Base-by-base conservation (phyloP, 2,797 vertebrate genomes). In the Odontamblyopus rebecca region DNA sequence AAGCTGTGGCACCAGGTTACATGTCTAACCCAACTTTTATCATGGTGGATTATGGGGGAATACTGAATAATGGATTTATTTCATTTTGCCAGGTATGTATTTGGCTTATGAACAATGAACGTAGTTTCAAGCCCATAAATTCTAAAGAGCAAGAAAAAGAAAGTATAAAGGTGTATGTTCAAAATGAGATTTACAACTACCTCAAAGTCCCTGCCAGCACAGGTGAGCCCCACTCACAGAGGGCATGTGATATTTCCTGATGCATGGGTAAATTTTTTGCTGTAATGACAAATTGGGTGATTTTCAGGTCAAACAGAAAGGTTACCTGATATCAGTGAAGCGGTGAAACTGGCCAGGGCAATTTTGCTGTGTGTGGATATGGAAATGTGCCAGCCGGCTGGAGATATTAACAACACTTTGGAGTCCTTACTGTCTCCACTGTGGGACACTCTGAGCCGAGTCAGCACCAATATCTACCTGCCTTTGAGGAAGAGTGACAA, bases 381-480 rank as follows among this genome's bases (percentile, higher is more conserved):
- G 88, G 94, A 96, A 82, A 84, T 75, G 67, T 88, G 74, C 78
- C 85, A 88, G 85, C 84, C 81, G 60, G 85, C 70, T 75, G 84
- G 82, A 72, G 70, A 91, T 76, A 83, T 92, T 69, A 50, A 64
- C 69, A 81, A 73, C 63, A 83, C 85, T 57, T 76, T 97, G 84
- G 91, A 94, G 89, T 74, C 87, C 44, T 89, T 97, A 72, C 87
- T 98, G 72, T 91, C 90, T 77, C 96, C 96, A 19, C 93, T 98
- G 73, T 86, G 97, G 90, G 96, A 96, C 78, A 92, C 94, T 44
- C 92, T 99, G 77, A 90, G 89, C 87, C 94, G 94, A 90, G 89
- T 97, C 74, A 91, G 94, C 85, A 95, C 95, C 81, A 96, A 95
- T 70, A 92, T 94, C 79, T 98, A 99, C 91, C 81, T 98, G 86